These are phyloP conservation scores for Caloenas nicobarica DNA, from an alignment of 2,113 vertebrate genomes.

Conservation along the genomic window DNA sequence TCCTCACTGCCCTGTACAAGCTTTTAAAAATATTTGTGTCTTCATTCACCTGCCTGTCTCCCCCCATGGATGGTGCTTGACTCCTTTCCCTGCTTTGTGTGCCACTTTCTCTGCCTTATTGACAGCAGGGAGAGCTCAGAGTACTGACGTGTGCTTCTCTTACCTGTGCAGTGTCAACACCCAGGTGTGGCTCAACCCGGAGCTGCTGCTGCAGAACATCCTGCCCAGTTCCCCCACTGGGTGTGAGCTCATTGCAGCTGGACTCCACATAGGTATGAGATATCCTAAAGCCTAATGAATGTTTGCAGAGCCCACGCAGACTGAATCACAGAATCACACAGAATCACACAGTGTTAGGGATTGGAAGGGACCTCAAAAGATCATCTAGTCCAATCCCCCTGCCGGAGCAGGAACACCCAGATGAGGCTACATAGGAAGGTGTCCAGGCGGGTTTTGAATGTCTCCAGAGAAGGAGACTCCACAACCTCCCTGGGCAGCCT, in stretches of 20 bases:
- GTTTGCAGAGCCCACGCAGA: background rate
- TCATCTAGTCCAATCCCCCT: no score
- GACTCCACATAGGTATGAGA: fast-evolving
- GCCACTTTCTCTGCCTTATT: background rate
- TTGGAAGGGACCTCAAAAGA: no score
- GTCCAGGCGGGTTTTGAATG: no score
- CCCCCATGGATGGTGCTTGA: background rate
- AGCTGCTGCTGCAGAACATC: background rate
- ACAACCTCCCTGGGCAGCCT: no score
- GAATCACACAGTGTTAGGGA: background rate
- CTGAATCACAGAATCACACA: background rate
- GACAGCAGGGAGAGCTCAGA: background rate
- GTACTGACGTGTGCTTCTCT: background rate
- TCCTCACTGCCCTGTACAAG: background rate
- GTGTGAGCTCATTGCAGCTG: background rate
- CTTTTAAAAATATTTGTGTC: background rate
- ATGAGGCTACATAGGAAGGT: no score
- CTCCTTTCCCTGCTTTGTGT: background rate
- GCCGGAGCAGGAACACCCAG: no score
- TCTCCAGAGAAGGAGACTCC: no score
- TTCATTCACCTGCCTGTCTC: background rate
- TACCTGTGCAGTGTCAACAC: background rate
- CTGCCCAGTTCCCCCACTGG: background rate
- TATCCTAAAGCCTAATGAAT: background rate
- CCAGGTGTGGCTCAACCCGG: background rate